Evolutionary conservation across 1,140 invertebrate species (phyloP).

Genomic region (Tetramorium alpestre): DNA sequence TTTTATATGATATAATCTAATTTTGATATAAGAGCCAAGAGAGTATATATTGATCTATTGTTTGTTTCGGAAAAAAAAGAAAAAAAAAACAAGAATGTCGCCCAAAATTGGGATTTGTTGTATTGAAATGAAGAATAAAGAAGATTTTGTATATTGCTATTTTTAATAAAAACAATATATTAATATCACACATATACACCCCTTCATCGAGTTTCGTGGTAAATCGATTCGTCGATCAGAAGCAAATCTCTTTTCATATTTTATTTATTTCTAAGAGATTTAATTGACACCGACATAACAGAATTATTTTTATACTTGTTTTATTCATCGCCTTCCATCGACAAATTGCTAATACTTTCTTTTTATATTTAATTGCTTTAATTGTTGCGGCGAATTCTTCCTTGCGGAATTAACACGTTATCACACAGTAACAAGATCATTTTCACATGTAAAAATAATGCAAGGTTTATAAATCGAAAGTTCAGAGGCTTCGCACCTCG

Average conservation of each 20-base stretch:
- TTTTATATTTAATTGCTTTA: background rate
- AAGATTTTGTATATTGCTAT: constrained; percentile 81
- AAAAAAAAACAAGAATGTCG: constrained; percentile 57
- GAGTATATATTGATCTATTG: constrained; percentile 74
- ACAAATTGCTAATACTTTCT: background rate
- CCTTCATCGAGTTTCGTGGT: background rate
- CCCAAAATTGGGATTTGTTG: constrained; percentile 72
- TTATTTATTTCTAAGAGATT: background rate
- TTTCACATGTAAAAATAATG: background rate
- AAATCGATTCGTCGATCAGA: background rate
- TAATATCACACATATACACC: constrained; percentile 4
- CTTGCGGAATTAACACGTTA: background rate
- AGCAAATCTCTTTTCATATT: background rate
- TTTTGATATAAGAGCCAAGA: constrained; percentile 74
- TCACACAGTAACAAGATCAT: background rate
- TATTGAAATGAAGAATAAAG: constrained; percentile 78
- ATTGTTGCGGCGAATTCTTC: background rate
- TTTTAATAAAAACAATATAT: constrained; percentile 79
- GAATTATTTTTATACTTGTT: background rate
- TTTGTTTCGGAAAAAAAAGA: constrained; percentile 73
- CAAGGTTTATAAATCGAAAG: background rate
- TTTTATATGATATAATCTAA: constrained; percentile 78
- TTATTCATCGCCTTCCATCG: background rate
- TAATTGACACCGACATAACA: background rate
- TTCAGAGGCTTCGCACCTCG: too few relatives aligned